Evolutionary conservation across 1,140 invertebrate genomes (phyloP).

Genomic region (Drosophila pectinifera): DNA sequence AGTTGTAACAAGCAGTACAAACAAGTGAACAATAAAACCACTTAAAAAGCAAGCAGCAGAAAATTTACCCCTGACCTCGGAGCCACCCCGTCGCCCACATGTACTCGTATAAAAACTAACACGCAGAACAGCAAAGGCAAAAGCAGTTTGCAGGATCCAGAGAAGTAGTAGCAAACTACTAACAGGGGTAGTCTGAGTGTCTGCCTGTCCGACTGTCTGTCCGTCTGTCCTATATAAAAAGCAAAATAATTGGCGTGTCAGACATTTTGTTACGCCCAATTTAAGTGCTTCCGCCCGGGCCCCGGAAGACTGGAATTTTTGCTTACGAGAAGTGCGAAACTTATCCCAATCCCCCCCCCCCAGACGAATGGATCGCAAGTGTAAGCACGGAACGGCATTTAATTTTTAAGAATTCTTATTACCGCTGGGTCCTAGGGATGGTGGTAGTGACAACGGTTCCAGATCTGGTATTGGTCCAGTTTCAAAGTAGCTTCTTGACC

Average conservation of each 20-base stretch:
- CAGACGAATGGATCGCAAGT: conserved; percentile 17
- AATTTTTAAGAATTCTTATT: background rate
- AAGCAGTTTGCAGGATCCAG: conserved; percentile 27
- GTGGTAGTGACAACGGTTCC: no score
- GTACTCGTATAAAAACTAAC: conserved; percentile 68
- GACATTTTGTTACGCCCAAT: conserved; percentile 81
- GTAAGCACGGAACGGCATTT: conserved; percentile 8
- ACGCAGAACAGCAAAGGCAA: conserved; percentile 56
- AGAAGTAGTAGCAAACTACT: conserved; percentile 31
- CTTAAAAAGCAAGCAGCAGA: conserved; percentile 66
- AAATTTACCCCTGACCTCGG: conserved; percentile 20
- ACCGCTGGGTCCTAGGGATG: background rate
- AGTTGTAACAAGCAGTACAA: conserved; percentile 52
- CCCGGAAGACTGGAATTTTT: conserved; percentile 12
- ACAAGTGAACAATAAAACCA: conserved; percentile 74
- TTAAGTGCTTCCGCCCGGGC: conserved; percentile 70
- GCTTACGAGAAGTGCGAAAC: conserved; percentile 12
- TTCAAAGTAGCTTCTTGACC: no score
- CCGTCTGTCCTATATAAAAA: conserved; percentile 66
- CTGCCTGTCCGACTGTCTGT: conserved; percentile 38
- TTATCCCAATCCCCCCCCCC: conserved; percentile 6
- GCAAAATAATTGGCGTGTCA: conserved; percentile 81
- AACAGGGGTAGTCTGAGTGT: conserved; percentile 33
- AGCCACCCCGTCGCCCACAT: conserved; percentile 29
- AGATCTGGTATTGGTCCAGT: background rate